phyloP scores from a whole-genome alignment of 2,113 vertebrate genomes.

The Rissa tridactyla region DNA sequence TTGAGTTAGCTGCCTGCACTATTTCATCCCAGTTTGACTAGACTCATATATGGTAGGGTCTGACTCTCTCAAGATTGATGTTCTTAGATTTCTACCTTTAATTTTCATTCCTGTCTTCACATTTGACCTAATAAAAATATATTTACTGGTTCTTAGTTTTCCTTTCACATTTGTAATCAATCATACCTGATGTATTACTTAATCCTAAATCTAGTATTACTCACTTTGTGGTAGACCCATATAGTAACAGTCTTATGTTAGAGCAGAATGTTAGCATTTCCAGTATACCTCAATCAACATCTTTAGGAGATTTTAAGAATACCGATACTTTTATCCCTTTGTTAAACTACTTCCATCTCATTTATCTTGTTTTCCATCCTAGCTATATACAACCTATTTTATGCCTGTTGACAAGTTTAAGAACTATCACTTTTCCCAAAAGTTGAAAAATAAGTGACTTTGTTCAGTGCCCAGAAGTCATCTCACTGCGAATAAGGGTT shows the following conservation, averaged over 20 bases:
- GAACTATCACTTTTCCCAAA: neutral
- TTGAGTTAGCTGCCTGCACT: neutral
- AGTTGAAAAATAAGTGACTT: neutral
- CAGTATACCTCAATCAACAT: neutral
- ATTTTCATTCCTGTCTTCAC: constrained; percentile 30
- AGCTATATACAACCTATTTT: neutral
- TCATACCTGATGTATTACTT: constrained; percentile 5
- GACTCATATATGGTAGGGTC: neutral
- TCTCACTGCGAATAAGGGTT: neutral
- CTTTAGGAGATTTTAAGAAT: neutral
- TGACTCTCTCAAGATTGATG: constrained; percentile 40
- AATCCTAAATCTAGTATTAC: neutral
- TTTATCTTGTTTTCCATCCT: constrained; percentile 8
- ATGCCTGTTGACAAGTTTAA: neutral
- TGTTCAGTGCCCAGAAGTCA: neutral
- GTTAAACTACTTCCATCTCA: constrained; percentile 3
- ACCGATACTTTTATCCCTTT: neutral
- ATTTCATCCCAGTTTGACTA: constrained; percentile 30
- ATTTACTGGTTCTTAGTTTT: constrained; percentile 42
- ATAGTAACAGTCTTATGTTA: neutral
- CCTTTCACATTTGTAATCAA: constrained; percentile 12
- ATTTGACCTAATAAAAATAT: constrained; percentile 52
- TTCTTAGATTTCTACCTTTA: constrained; percentile 38
- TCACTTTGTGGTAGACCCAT: neutral
- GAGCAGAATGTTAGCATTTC: neutral